These are phyloP conservation scores for Napeogenes sylphis DNA, from an alignment of 2,888 invertebrate species.

Conservation along the genomic window DNA sequence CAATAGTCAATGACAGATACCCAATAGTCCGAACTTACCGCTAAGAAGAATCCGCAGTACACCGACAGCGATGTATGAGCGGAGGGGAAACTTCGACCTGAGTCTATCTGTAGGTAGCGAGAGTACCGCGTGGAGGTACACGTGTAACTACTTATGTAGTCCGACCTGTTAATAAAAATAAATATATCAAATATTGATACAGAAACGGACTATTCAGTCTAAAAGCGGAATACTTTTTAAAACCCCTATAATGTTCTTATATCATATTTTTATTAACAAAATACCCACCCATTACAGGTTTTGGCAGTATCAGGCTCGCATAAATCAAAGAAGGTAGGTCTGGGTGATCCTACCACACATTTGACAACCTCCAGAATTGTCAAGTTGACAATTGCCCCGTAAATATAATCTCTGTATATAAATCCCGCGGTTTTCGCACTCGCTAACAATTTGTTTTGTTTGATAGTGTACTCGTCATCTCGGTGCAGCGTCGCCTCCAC, in stretches of 20 bases:
- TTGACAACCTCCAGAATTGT: constrained; percentile 81
- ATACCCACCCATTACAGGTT: constrained; percentile 77
- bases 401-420: constrained; percentile 80
- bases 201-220: too few species aligned
- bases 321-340: constrained; percentile 86
- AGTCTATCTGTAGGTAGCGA: constrained; percentile 79
- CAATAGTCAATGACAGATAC: background rate
- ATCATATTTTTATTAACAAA: background rate
- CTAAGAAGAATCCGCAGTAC: constrained; percentile 81
- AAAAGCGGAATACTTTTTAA: too few species aligned
- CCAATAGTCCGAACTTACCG: constrained; percentile 61
- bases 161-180: constrained; percentile 55
- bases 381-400: constrained; percentile 79
- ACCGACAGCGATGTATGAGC: constrained; percentile 85
- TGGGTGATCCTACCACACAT: constrained; percentile 82
- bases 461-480: constrained; percentile 64
- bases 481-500: constrained; percentile 62
- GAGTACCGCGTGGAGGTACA: constrained; percentile 81
- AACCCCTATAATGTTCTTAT: too few species aligned
- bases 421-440: constrained; percentile 63
- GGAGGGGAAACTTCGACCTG: constrained; percentile 84
- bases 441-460: constrained; percentile 57
- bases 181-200: background rate
- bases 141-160: constrained; percentile 78
- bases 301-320: constrained; percentile 82